phyloP scores from a whole-genome alignment of 2,797 vertebrate species.

The Coreius guichenoti region DNA sequence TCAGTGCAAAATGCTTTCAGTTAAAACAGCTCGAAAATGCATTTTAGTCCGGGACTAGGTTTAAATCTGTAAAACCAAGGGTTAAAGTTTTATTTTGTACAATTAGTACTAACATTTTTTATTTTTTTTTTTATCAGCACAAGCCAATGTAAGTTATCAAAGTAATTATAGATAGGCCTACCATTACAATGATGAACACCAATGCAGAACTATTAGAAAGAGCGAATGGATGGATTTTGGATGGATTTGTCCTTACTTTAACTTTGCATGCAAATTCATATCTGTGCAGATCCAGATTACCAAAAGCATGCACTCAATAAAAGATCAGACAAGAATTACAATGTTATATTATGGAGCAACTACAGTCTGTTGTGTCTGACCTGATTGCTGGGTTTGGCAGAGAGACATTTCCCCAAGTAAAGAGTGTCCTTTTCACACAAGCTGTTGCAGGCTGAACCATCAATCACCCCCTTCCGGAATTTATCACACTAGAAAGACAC shows the following conservation, averaged over 20 bases:
- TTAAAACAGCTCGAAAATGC: too few species aligned
- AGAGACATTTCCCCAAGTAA: conserved; percentile 95
- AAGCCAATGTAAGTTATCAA: not conserved
- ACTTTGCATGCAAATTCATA: not conserved
- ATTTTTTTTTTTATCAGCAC: too few species aligned
- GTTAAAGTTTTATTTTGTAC: too few species aligned
- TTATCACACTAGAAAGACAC: conserved; percentile 87
- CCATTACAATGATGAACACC: not conserved
- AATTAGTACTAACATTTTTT: too few species aligned
- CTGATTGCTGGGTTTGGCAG: conserved; percentile 90
- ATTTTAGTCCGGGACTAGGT: too few species aligned
- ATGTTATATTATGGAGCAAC: conserved; percentile 8
- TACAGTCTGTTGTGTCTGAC: conserved; percentile 70
- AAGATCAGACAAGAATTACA: not conserved
- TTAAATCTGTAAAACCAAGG: too few species aligned
- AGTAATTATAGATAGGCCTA: not conserved
- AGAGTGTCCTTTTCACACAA: conserved; percentile 93
- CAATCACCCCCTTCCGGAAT: conserved; percentile 93
- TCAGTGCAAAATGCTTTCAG: too few species aligned
- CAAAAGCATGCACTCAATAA: not conserved
- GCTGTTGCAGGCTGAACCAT: conserved; percentile 93
- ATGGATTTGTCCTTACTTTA: not conserved
- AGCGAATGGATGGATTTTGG: not conserved
- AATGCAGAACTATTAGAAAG: not conserved
- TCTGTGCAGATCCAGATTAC: not conserved